Conservation (phyloP, 1,140 invertebrate genomes). For the Camponotus floridanus region DNA sequence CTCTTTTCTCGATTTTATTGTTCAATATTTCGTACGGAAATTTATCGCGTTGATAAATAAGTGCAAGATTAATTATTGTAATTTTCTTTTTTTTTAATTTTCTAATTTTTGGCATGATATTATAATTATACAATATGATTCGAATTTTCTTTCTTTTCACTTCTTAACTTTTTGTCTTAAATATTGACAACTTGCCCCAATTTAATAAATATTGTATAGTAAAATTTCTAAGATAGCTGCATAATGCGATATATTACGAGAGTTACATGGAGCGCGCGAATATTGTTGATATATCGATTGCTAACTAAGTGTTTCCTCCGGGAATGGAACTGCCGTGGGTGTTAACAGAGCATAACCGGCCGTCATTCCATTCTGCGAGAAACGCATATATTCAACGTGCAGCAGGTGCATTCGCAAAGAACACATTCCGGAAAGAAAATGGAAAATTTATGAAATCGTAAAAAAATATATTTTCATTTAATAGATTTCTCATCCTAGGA, state of each 20-base stretch:
- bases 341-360: slow-evolving; percentile 42
- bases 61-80: no score
- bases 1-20: not conserved
- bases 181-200: no score
- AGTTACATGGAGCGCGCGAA: not conserved
- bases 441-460: not conserved
- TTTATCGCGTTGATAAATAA: slow-evolving; percentile 3
- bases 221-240: not conserved
- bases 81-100: no score
- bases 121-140: no score
- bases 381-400: not conserved
- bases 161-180: no score
- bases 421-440: not conserved
- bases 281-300: slow-evolving; percentile 4
- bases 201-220: not conserved
- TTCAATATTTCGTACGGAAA: not conserved
- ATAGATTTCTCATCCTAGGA: no score
- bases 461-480: no score
- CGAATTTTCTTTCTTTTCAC: no score
- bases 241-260: not conserved
- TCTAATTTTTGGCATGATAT: no score
- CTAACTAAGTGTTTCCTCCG: not conserved
- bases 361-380: not conserved
- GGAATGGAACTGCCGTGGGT: not conserved
- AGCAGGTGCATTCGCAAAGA: slow-evolving; percentile 12